Conservation (phyloP, 2,113 vertebrate genomes). For the Panthera tigris region DNA sequence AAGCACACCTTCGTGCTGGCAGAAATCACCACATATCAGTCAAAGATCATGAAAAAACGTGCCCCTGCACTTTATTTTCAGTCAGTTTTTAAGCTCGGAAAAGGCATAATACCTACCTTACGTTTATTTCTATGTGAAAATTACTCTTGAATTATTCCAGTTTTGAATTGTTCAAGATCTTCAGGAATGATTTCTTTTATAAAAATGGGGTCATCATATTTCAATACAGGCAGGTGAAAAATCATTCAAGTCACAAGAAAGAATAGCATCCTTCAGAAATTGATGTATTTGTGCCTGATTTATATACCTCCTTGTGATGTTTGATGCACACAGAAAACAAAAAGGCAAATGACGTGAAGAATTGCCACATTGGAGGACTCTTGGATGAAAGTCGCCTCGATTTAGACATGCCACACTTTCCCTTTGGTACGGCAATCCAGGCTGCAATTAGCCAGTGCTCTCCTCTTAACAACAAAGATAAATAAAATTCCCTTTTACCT, state of each 20-base stretch:
- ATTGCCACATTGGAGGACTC: background rate
- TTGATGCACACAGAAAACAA: background rate
- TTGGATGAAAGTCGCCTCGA: background rate
- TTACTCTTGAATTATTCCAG: background rate
- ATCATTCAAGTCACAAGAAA: background rate
- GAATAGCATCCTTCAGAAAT: background rate
- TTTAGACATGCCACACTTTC: background rate
- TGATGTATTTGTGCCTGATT: background rate
- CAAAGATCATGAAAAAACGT: background rate
- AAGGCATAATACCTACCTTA: background rate
- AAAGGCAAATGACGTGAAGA: background rate
- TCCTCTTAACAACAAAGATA: background rate
- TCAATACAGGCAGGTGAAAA: background rate
- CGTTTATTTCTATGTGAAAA: background rate
- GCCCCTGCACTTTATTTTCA: background rate
- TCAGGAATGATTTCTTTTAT: background rate
- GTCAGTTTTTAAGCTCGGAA: background rate
- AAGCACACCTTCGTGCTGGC: background rate
- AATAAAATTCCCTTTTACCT: background rate
- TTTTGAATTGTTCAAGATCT: background rate
- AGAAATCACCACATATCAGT: background rate
- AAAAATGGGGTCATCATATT: background rate
- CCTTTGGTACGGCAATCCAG: background rate
- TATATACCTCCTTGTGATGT: background rate
- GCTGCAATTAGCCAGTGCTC: fast-evolving